Evolutionary conservation across 1,140 invertebrate genomes (phyloP), one percentile per base, ranked within the genome.

Genomic region (Rhyzopertha dominica): DNA sequence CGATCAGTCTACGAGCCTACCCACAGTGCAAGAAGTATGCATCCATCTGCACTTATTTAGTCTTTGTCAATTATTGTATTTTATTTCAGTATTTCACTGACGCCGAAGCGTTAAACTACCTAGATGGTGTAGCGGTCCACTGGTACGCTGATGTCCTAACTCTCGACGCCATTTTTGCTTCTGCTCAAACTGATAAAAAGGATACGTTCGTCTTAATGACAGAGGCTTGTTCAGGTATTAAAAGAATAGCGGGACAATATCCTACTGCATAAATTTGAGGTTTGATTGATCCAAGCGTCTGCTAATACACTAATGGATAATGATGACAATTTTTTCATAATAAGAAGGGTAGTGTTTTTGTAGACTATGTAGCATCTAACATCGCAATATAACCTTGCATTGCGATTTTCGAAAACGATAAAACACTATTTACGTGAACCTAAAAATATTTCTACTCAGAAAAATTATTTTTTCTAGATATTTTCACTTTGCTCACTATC

Each of bases 51-150:
- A 12, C 31, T 18, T 4, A 45, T 16, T 34, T 10, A 22, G 26
- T 36, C 20, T 35, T 13, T 17, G 18, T 48, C 12, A 39, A 32
- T n/a, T n/a, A n/a, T n/a, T n/a, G n/a, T n/a, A n/a, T n/a, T n/a
- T n/a, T 34, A 8, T 52, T 63, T 35, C 42, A 56, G 9, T 35
- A 78, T 22, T 59, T 30, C 46, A 57, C 3, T 54, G 37, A 53
- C 24, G 14, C 32, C 3, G 16, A 36, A 13, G 28, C 40, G n/a
- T 5, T 5, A n/a, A 62, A 81, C 14, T 91, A 84, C 62, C 71
- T 90, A 12, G 76, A 81, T 56, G 89, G 87, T 14, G 70, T 90
- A 2, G 87, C 72, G 1, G 74, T 90, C 1, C 90, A 93, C 62
- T 94, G 84, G 83, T 93, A 82, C 57, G 71, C 54, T 19, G 83